A percentile compares a stretch with the other conserved stretches of the same genome.
Conservation (phyloP, 2,113 vertebrate genomes). For the Malurus alboscapulatus region DNA sequence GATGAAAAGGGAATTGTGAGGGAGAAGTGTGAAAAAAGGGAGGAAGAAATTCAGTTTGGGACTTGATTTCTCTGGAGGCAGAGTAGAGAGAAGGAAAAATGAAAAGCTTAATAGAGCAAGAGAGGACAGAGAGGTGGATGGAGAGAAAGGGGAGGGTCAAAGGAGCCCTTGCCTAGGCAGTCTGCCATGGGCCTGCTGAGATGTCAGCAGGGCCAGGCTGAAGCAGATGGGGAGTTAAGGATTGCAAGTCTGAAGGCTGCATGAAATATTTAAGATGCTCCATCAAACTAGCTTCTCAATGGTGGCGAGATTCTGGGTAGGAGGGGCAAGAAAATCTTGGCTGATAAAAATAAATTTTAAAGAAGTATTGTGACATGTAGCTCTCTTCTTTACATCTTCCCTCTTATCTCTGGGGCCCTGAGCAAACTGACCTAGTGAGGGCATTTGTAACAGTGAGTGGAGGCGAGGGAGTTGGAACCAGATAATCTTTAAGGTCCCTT, state of each 20-base stretch:
- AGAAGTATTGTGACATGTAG: background rate
- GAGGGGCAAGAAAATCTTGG: background rate
- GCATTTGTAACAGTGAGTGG: background rate
- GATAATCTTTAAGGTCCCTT: background rate
- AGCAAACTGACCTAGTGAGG: background rate
- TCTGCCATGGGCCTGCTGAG: background rate
- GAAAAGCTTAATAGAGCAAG: background rate
- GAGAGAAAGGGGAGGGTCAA: background rate
- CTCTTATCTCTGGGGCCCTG: background rate
- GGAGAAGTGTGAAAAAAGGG: background rate
- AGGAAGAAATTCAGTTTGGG: background rate
- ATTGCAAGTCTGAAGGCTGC: background rate
- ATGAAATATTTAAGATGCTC: slow-evolving; percentile 35
- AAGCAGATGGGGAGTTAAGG: background rate
- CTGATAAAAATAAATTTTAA: background rate
- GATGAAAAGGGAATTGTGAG: background rate
- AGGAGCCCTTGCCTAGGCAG: background rate
- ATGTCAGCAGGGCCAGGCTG: background rate
- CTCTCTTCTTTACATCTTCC: background rate
- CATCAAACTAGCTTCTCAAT: background rate
- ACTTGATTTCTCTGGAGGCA: background rate
- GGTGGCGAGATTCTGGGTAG: background rate
- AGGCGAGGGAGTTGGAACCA: background rate
- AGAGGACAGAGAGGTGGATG: background rate
- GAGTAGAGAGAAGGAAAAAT: background rate